Evolutionary conservation across 2,888 invertebrate species (phyloP), one percentile per base, ranked within the genome.

Genomic region (Troides oblongomaculatus): DNA sequence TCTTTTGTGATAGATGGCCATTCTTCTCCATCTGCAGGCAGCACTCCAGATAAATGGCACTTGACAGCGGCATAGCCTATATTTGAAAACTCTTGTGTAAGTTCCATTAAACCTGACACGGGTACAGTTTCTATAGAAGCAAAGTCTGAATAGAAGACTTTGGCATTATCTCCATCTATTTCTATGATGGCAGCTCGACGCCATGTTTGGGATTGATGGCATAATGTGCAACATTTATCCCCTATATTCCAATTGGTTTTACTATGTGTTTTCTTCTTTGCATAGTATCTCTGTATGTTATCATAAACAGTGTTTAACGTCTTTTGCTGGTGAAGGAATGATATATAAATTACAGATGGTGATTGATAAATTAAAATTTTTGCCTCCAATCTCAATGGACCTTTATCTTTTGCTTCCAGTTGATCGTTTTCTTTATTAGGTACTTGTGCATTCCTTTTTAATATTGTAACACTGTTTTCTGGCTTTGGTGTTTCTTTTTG

Each of bases 21-120:
- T 36, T 90, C 91, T 0, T 92, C 89, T 0, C 94, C 95, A 0
- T 95, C 95, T 0, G 96, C 95, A 0, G 97, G 95, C 36, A 89
- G 84, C 14, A 97, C 93, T 25, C 95, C 95, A 1, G 94, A 94
- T 64, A 97, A 81, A 79, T 95, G 95, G 72, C 97, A 95, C 74
- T 94, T 94, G 30, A 95, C 88, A 0, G 94, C 94, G 0, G 94
- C 94, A 71, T 94, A 93, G 0, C 93, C 93, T 0, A 93, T 83
- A 0, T 83, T 81, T 10, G 84, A 79, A 72, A 95, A 95, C 12
- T 91, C 83, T 0, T 86, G 76, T 17, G 91, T 81, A 6, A 96
- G 86, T 2, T 89, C 85, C 64, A 90, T 93, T 23, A 96, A 82
- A 62, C 89, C 81, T 1, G 86, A 78, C 0, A 79, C 65, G 0